Evolutionary conservation across 2,888 invertebrate species (phyloP).

Genomic region (Hylaea fasciaria): DNA sequence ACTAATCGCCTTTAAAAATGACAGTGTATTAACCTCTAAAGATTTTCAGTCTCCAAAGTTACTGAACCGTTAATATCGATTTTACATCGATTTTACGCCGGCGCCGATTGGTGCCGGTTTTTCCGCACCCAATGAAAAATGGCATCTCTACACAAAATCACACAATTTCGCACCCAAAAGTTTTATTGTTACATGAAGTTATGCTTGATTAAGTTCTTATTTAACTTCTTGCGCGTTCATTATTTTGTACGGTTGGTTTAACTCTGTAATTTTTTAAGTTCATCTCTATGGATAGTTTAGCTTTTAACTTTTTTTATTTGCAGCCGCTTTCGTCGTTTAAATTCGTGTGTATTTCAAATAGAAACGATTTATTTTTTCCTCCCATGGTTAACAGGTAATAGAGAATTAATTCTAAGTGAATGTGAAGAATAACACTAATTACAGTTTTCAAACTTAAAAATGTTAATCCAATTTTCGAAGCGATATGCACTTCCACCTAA

Average conservation of each 20-base stretch:
- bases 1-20: constrained; percentile 10
- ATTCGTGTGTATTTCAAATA: too few species aligned
- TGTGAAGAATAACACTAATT: too few species aligned
- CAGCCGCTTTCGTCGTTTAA: not conserved
- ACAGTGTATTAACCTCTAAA: constrained; percentile 47
- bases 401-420: too few species aligned
- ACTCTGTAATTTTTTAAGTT: not conserved
- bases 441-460: too few species aligned
- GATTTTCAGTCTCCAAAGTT: constrained; percentile 52
- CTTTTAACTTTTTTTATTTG: not conserved
- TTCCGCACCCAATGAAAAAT: constrained; percentile 36
- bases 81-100: constrained; percentile 57
- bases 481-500: constrained; percentile 37
- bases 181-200: constrained; percentile 14
- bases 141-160: constrained; percentile 36
- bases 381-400: too few species aligned
- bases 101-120: constrained; percentile 44
- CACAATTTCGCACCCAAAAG: constrained; percentile 15
- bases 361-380: too few species aligned
- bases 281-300: not conserved
- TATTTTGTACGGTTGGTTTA: constrained; percentile 26
- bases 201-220: constrained; percentile 33
- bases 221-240: not conserved
- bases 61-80: constrained; percentile 71
- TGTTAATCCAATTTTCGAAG: not conserved